Evolutionary conservation across 2,888 invertebrate species (phyloP).

Genomic region (Hypercompe scribonia): DNA sequence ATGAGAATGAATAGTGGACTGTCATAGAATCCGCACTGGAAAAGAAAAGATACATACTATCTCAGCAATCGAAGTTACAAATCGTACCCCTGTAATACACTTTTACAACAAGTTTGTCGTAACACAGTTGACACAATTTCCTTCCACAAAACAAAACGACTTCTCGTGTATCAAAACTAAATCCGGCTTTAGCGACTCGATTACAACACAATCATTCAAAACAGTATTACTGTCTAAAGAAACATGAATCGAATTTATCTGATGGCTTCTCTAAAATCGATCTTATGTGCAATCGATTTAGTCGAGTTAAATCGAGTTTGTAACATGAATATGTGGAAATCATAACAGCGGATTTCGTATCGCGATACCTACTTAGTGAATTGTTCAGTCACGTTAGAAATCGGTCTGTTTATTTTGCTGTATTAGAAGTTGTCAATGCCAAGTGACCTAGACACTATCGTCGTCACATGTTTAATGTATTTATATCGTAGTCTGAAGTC

Average conservation of each 20-base stretch:
- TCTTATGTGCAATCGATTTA: slow-evolving; percentile 32
- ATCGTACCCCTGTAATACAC: slow-evolving; percentile 12
- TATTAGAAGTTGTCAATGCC: slow-evolving; percentile 50
- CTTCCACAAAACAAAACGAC: slow-evolving; percentile 13
- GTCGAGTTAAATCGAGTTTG: not conserved
- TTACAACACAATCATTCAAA: slow-evolving; percentile 49
- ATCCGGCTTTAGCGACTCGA: slow-evolving; percentile 36
- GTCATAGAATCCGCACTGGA: not conserved
- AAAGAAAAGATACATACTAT: not conserved
- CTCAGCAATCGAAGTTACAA: not conserved
- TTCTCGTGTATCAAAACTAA: slow-evolving; percentile 18
- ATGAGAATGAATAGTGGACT: too few relatives aligned
- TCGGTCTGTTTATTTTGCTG: slow-evolving; percentile 24
- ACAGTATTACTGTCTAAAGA: slow-evolving; percentile 34
- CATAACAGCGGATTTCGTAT: not conserved
- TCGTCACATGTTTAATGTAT: slow-evolving; percentile 42
- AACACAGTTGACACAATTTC: slow-evolving; percentile 22
- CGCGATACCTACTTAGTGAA: not conserved
- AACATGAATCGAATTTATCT: slow-evolving; percentile 35
- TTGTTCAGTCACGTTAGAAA: slow-evolving; percentile 27
- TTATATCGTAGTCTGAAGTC: slow-evolving; percentile 38
- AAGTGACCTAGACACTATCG: slow-evolving; percentile 49
- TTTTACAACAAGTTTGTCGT: slow-evolving; percentile 16
- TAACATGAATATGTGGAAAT: slow-evolving; percentile 1
- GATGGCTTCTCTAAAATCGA: slow-evolving; percentile 22